Evolutionary conservation across 2,797 vertebrate genomes (phyloP).

Genomic region (Scyliorhinus canicula): DNA sequence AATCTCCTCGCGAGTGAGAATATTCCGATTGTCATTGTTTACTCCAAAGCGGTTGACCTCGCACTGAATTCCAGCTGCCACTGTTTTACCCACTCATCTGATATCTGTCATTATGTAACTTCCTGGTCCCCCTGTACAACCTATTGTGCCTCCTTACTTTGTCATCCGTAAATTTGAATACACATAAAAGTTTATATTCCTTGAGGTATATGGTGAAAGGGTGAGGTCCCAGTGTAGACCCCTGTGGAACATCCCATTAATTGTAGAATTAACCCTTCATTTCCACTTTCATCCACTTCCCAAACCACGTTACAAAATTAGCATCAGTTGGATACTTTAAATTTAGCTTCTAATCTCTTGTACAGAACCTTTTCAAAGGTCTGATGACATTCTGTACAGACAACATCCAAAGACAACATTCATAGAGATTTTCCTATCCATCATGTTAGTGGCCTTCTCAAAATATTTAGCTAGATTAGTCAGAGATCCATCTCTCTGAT

Average conservation of each 20-base stretch:
- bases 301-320: background rate
- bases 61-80: background rate
- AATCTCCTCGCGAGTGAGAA: background rate
- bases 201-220: background rate
- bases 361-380: background rate
- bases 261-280: too few relatives aligned
- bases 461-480: too few relatives aligned
- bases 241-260: background rate
- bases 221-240: background rate
- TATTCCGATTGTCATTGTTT: background rate
- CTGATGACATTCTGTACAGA: too few relatives aligned
- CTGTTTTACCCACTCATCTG: background rate
- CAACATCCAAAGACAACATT: too few relatives aligned
- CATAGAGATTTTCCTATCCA: too few relatives aligned
- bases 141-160: background rate
- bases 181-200: background rate
- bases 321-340: background rate
- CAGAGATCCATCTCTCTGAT: too few relatives aligned
- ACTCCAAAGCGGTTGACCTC: background rate
- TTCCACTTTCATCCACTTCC: background rate
- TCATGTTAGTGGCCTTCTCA: too few relatives aligned
- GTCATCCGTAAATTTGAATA: background rate
- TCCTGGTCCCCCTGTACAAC: background rate
- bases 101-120: background rate
- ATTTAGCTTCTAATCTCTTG: background rate